Evolutionary conservation across 2,113 vertebrate species (phyloP).

Genomic region (Pandion haliaetus): DNA sequence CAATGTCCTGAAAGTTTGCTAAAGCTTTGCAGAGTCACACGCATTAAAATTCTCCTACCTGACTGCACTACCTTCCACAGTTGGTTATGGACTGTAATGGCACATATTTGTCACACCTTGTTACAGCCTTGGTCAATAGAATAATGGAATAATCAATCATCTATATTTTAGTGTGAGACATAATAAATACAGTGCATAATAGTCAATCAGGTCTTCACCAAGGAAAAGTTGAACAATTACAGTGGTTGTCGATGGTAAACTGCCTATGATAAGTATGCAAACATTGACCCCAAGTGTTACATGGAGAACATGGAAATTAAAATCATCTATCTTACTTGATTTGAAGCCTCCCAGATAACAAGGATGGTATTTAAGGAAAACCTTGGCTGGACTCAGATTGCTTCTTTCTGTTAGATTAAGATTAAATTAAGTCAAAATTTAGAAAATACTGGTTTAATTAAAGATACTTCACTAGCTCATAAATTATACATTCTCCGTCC

Average conservation of each 20-base stretch:
- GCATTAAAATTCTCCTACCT: conserved; percentile 59
- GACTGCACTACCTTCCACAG: conserved; percentile 71
- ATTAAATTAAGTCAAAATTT: conserved; percentile 65
- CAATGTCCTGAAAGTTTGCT: conserved; percentile 51
- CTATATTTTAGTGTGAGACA: conserved; percentile 63
- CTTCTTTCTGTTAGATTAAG: conserved; percentile 59
- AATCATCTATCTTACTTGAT: conserved; percentile 69
- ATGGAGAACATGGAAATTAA: conserved; percentile 69
- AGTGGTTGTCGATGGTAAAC: conserved; percentile 66
- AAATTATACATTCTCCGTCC: conserved; percentile 12
- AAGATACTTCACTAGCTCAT: conserved; percentile 39
- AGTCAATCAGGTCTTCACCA: conserved; percentile 62
- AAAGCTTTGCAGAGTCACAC: not conserved
- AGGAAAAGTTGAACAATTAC: conserved; percentile 58
- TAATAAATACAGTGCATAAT: conserved; percentile 74
- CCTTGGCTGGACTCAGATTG: not conserved
- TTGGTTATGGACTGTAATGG: conserved; percentile 66
- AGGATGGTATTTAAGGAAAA: conserved; percentile 48
- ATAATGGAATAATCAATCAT: conserved; percentile 77
- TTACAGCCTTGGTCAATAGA: conserved; percentile 69
- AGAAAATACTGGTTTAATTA: conserved; percentile 64
- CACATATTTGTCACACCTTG: conserved; percentile 71
- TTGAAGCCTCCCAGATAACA: conserved; percentile 40
- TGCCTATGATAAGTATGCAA: conserved; percentile 68
- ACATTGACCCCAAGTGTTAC: conserved; percentile 71